phyloP scores from a whole-genome alignment of 2,113 vertebrate species.

The Ursus arctos region DNA sequence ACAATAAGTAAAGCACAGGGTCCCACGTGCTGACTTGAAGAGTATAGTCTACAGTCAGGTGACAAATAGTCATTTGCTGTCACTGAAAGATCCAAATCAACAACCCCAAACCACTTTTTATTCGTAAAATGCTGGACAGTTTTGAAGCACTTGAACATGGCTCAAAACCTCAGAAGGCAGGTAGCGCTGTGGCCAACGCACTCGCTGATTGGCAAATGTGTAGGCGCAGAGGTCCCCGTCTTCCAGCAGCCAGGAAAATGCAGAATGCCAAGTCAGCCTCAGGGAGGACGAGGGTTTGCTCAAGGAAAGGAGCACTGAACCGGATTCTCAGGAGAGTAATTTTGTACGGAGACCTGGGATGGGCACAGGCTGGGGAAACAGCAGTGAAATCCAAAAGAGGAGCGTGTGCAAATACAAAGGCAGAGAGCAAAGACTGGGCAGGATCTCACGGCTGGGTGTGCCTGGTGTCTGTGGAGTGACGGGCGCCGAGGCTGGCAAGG shows the following conservation, averaged over 20 bases:
- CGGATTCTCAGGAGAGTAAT: background rate
- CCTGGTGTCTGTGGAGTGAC: too few relatives aligned
- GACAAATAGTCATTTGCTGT: background rate
- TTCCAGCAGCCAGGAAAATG: background rate
- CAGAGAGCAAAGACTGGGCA: accelerated
- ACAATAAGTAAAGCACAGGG: background rate
- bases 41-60: background rate
- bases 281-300: background rate
- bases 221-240: background rate
- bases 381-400: background rate
- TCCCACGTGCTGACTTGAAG: background rate
- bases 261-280: background rate
- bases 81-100: background rate
- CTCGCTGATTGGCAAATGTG: background rate
- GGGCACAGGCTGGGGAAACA: background rate
- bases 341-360: background rate
- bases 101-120: background rate
- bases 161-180: background rate
- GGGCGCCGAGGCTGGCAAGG: background rate
- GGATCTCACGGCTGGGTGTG: too few relatives aligned
- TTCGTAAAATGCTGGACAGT: background rate
- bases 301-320: background rate
- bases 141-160: background rate
- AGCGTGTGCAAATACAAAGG: background rate
- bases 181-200: too few relatives aligned